Base-by-base conservation (phyloP, 2,888 invertebrate genomes). In the Epistrophella euchroma region DNA sequence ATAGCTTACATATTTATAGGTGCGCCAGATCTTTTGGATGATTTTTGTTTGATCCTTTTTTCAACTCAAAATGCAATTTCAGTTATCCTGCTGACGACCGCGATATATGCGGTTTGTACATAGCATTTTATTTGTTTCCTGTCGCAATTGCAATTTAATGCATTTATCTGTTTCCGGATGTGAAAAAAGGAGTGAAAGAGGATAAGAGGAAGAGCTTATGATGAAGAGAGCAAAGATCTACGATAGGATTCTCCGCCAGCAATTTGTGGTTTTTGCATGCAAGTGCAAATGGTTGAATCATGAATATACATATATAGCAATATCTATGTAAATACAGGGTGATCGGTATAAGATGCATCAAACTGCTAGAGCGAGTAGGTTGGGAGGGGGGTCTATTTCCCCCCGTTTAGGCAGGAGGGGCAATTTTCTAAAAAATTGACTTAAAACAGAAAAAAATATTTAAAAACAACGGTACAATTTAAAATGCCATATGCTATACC, bases 41-140 rank as follows among this genome's bases (percentile, higher is more conserved):
- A 37, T 32, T 60, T 55, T 28, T 62, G 32, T 56, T 50, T 37
- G 37, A 73, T 73, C 40, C 66, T 70, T 84, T 70, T 74, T 43
- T 37, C 28, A 64, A n/a, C n/a, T n/a, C n/a, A n/a, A n/a, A n/a
- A 56, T 70, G 47, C 47, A 66, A 71, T 68, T 71, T 32, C 74
- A 78, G 78, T 84, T 50, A 72, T 84, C 71, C 75, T 79, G 75
- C 79, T 84, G 84, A 83, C 70, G 32, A 32, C n/a, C n/a, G n/a
- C 7, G 32, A 4, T 4, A 43, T 7, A 72, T 75, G 79, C 60
- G 75, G 79, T 79, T 79, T 79, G 75, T 40, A 35, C 52, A 56
- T 64, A 35, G 43, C 45, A 45, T 40, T 66, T 79, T 84, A 66
- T 52, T 47, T 55, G 0, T 25, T 19, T 50, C 37, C 45, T 47